Percentiles rank a stretch among this genome's conserved stretches.
These are phyloP conservation scores for Drosophila lutescens DNA, from an alignment of 2,888 invertebrate genomes.

Conservation along the genomic window DNA sequence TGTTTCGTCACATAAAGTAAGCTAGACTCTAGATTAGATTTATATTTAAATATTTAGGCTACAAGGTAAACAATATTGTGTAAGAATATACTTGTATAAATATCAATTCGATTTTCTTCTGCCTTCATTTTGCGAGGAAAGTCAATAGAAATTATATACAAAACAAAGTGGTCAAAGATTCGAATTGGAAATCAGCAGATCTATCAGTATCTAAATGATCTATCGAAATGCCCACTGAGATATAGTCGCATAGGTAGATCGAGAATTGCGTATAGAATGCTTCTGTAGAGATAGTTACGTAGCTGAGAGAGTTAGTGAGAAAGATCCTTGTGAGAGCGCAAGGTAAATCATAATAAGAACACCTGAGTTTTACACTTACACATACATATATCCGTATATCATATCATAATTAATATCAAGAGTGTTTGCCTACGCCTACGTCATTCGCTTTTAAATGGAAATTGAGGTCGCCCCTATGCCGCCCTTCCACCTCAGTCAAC, in stretches of 20 bases:
- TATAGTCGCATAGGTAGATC: slow-evolving; percentile 24
- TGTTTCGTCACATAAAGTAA: slow-evolving; percentile 59
- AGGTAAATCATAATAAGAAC: slow-evolving; percentile 66
- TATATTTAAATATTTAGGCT: slow-evolving; percentile 65
- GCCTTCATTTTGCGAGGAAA: slow-evolving; percentile 63
- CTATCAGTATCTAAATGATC: neutral
- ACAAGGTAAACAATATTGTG: slow-evolving; percentile 62
- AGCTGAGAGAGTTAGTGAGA: slow-evolving; percentile 24
- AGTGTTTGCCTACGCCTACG: slow-evolving; percentile 15
- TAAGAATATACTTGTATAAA: slow-evolving; percentile 44
- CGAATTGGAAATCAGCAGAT: slow-evolving; percentile 35
- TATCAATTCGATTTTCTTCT: slow-evolving; percentile 42
- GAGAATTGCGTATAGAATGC: slow-evolving; percentile 31
- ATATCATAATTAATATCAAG: slow-evolving; percentile 34
- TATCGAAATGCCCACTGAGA: neutral
- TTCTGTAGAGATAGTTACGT: slow-evolving; percentile 21
- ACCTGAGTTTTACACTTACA: slow-evolving; percentile 64
- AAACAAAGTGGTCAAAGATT: slow-evolving; percentile 60
- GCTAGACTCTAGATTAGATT: slow-evolving; percentile 66
- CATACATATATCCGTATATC: slow-evolving; percentile 11
- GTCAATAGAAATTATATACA: slow-evolving; percentile 63
- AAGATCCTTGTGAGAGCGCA: slow-evolving; percentile 40
- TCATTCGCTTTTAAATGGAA: slow-evolving; percentile 28
- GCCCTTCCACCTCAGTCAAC: slow-evolving; percentile 21
- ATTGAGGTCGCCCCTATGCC: slow-evolving; percentile 18